A percentile compares a stretch with the other conserved stretches of the same genome.
Conservation (phyloP, 2,888 invertebrate genomes). For the Endotricha flammealis region DNA sequence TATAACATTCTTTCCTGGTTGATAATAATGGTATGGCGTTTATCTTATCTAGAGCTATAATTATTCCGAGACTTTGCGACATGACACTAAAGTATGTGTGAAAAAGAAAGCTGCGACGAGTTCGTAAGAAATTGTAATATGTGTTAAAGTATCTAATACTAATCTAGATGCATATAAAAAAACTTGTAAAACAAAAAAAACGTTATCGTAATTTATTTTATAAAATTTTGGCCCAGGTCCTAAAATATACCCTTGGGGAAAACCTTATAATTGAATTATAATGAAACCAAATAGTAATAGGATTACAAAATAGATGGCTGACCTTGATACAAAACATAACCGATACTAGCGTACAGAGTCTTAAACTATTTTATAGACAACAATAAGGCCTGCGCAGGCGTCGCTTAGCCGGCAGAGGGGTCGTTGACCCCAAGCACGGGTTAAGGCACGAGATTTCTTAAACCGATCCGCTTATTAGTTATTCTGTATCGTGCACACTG, state of each 20-base stretch:
- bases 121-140: no score
- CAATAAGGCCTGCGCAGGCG: conserved; percentile 62
- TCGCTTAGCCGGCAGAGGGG: conserved; percentile 53
- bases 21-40: no score
- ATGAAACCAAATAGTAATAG: background rate
- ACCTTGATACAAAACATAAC: conserved; percentile 45
- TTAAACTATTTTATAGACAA: conserved; percentile 55
- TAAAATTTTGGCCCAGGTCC: no score
- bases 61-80: conserved; percentile 3
- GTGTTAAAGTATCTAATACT: no score
- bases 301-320: conserved; percentile 21
- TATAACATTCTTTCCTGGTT: no score
- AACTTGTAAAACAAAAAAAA: no score
- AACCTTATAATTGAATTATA: background rate
- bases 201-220: no score
- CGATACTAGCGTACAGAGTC: conserved; percentile 23
- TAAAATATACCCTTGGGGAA: conserved; percentile 2
- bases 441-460: conserved; percentile 69
- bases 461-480: conserved; percentile 71
- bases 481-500: conserved; percentile 50
- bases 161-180: no score
- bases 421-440: conserved; percentile 57
- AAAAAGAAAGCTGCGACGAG: background rate
- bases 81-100: background rate
- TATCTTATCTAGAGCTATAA: conserved; percentile 8